These are phyloP conservation scores for Himalopsyche japonica DNA, from an alignment of 2,888 invertebrate genomes.

Conservation along the genomic window DNA sequence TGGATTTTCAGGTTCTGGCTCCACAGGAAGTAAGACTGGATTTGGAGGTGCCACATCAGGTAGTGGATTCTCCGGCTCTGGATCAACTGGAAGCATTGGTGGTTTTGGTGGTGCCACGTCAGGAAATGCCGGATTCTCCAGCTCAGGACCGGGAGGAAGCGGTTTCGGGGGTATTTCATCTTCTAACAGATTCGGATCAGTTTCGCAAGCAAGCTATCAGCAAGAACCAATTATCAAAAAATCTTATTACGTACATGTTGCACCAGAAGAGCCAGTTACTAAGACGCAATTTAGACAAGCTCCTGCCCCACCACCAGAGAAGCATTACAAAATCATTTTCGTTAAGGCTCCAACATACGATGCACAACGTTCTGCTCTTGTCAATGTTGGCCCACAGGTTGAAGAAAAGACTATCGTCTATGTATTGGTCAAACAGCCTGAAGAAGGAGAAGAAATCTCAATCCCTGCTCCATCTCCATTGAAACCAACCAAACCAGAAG, in stretches of 20 bases:
- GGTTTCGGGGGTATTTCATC: neutral
- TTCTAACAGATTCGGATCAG: neutral
- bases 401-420: slow-evolving; percentile 35
- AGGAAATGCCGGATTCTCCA: too few relatives aligned
- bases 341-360: slow-evolving; percentile 17
- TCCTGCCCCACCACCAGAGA: slow-evolving; percentile 17
- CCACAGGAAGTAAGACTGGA: neutral
- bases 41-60: neutral
- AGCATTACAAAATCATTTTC: slow-evolving; percentile 34
- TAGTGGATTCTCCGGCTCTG: neutral
- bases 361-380: neutral
- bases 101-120: neutral
- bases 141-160: neutral
- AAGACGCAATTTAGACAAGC: neutral
- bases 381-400: neutral
- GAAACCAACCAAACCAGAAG: slow-evolving; percentile 44
- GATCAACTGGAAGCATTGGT: neutral
- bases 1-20: neutral
- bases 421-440: slow-evolving; percentile 22
- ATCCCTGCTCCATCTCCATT: neutral
- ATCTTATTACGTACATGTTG: slow-evolving; percentile 29
- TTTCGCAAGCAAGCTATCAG: neutral
- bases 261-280: slow-evolving; percentile 30
- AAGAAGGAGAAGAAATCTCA: slow-evolving; percentile 9
- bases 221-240: slow-evolving; percentile 25